phyloP scores from a whole-genome alignment of 2,888 invertebrate species.

The Agriopis aurantiaria region DNA sequence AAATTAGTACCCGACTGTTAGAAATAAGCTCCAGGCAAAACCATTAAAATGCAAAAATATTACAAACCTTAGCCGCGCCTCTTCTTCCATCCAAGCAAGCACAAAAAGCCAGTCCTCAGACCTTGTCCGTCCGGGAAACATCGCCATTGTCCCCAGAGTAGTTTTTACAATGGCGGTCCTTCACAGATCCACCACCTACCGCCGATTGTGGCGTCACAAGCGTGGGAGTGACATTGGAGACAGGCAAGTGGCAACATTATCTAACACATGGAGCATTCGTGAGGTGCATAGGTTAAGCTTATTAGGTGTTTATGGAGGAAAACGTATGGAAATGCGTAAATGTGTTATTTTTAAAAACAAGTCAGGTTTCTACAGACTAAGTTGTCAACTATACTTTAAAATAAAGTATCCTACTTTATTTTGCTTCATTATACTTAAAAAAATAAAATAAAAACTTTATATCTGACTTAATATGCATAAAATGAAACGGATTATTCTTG shows the following conservation, averaged over 20 bases:
- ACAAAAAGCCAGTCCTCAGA: slow-evolving; percentile 47
- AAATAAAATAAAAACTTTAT: too few species aligned
- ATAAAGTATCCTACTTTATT: too few species aligned
- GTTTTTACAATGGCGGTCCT: slow-evolving; percentile 58
- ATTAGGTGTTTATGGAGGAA: slow-evolving; percentile 17
- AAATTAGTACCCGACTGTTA: background rate
- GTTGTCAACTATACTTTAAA: too few species aligned
- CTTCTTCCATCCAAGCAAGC: slow-evolving; percentile 36
- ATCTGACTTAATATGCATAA: too few species aligned
- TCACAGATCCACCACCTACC: slow-evolving; percentile 43
- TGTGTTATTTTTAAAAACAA: background rate
- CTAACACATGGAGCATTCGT: slow-evolving; percentile 24
- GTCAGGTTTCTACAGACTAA: too few species aligned
- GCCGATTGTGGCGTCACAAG: slow-evolving; percentile 59
- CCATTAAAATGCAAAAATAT: slow-evolving; percentile 18
- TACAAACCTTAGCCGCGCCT: slow-evolving; percentile 43
- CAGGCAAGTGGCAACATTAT: slow-evolving; percentile 28
- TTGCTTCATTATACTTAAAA: too few species aligned
- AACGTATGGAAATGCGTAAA: background rate
- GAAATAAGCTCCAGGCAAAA: slow-evolving; percentile 21
- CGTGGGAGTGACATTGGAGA: slow-evolving; percentile 79
- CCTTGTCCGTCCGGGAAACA: slow-evolving; percentile 61
- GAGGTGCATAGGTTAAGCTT: slow-evolving; percentile 27
- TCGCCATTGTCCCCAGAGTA: slow-evolving; percentile 54
- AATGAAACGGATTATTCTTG: too few species aligned